Evolutionary conservation across 2,113 vertebrate genomes (phyloP).

Genomic region (Cinclus mexicanus): DNA sequence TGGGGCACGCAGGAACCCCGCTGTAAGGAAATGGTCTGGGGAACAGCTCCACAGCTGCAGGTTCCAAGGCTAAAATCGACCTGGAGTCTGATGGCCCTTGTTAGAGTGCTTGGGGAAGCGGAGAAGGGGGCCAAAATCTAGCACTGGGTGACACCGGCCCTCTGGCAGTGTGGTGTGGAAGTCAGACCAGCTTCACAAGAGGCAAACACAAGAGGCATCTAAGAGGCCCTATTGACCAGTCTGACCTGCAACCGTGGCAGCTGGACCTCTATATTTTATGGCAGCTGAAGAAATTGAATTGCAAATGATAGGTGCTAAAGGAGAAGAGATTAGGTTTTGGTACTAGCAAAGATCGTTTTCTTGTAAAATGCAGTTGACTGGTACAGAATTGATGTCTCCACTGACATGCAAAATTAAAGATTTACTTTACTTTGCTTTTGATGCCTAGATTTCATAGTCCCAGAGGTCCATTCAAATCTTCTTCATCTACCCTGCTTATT

Average conservation of each 20-base stretch:
- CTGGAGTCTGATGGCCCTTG: background rate
- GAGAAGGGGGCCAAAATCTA: background rate
- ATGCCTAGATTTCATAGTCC: background rate
- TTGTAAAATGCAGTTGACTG: background rate
- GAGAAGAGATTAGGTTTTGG: background rate
- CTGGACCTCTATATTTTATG: background rate
- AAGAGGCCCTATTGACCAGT: background rate
- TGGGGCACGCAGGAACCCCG: background rate
- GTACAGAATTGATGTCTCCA: background rate
- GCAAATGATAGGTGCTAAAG: background rate
- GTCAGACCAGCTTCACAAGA: background rate
- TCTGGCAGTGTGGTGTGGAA: background rate
- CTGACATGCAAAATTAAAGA: accelerated
- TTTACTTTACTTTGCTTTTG: background rate
- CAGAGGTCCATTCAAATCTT: background rate
- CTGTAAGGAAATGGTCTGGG: no score
- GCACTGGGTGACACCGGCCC: no score
- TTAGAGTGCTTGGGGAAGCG: background rate
- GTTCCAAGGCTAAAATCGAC: background rate
- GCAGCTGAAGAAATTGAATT: background rate
- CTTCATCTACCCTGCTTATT: background rate
- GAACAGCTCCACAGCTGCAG: background rate
- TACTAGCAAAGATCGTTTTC: background rate
- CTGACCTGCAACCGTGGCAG: background rate
- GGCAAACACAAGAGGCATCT: background rate